A percentile compares a stretch with the other conserved stretches of the same genome.
phyloP scores from a whole-genome alignment of 1,140 invertebrate species.

The Neelides sp. region DNA sequence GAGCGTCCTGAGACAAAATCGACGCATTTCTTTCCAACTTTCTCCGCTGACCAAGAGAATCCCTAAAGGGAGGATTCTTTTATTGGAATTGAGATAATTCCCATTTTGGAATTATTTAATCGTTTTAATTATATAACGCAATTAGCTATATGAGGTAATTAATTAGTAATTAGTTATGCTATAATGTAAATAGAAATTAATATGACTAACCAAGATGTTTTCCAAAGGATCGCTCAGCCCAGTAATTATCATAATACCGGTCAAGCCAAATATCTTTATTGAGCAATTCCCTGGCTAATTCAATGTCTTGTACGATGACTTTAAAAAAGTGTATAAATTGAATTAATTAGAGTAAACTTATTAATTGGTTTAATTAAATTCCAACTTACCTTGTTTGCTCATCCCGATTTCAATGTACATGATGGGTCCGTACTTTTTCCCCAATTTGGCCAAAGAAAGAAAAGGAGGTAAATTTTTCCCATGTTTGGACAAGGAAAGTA shows the following conservation, averaged over 20 bases:
- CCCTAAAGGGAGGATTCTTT: neutral
- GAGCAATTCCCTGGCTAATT: neutral
- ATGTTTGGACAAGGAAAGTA: too few species aligned
- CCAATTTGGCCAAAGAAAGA: too few species aligned
- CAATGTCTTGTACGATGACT: slow-evolving; percentile 5
- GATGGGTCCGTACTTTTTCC: too few species aligned
- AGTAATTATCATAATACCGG: neutral
- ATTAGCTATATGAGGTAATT: too few species aligned
- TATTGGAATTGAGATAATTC: neutral
- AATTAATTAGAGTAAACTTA: too few species aligned
- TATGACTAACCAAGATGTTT: slow-evolving; percentile 5
- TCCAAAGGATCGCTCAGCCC: slow-evolving; percentile 8
- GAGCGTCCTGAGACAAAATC: slow-evolving; percentile 2
- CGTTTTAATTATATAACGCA: too few species aligned
- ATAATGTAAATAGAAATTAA: neutral
- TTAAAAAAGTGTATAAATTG: too few species aligned
- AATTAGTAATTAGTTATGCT: neutral
- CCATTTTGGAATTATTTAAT: too few species aligned
- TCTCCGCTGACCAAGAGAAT: slow-evolving; percentile 9
- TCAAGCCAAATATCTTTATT: slow-evolving; percentile 7
- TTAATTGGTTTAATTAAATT: too few species aligned
- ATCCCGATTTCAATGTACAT: too few species aligned
- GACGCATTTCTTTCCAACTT: slow-evolving; percentile 10
- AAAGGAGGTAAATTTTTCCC: too few species aligned
- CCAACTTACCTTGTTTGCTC: too few species aligned